Conservation (phyloP, 2,888 invertebrate genomes). For the Drosophila emarginata region DNA sequence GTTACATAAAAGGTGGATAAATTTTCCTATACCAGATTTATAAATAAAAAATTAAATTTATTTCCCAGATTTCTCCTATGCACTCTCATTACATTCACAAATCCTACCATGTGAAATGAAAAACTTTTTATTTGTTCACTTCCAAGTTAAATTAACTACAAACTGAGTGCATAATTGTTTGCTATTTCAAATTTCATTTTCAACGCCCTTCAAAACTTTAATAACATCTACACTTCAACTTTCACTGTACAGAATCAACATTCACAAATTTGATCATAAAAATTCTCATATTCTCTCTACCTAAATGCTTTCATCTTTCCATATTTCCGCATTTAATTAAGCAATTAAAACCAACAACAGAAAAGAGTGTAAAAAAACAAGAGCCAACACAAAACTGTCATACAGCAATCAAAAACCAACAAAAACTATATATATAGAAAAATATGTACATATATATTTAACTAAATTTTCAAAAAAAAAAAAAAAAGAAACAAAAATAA, state of each 20-base stretch:
- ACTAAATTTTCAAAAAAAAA: constrained; percentile 28
- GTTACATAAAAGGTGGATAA: too few species aligned
- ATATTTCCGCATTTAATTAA: constrained; percentile 69
- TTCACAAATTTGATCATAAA: constrained; percentile 9
- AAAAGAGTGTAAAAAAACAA: constrained; percentile 24
- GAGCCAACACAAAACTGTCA: constrained; percentile 12
- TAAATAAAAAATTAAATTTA: too few species aligned
- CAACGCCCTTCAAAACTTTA: constrained; percentile 15
- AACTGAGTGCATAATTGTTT: constrained; percentile 7
- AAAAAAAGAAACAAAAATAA: constrained; percentile 16
- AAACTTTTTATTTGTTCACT: neutral
- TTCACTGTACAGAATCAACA: constrained; percentile 10
- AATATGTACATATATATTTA: neutral
- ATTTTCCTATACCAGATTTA: too few species aligned
- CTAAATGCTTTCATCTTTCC: constrained; percentile 4
- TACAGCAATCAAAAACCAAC: constrained; percentile 22
- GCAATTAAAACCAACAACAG: constrained; percentile 56
- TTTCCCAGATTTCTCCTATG: too few species aligned
- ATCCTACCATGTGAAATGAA: neutral
- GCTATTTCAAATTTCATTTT: constrained; percentile 14
- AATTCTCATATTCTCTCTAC: constrained; percentile 44
- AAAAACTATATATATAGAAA: constrained; percentile 6
- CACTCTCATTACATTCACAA: too few species aligned
- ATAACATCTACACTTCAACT: neutral
- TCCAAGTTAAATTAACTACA: neutral